Evolutionary conservation across 2,888 invertebrate species (phyloP).

Genomic region (Melieria crassipennis): DNA sequence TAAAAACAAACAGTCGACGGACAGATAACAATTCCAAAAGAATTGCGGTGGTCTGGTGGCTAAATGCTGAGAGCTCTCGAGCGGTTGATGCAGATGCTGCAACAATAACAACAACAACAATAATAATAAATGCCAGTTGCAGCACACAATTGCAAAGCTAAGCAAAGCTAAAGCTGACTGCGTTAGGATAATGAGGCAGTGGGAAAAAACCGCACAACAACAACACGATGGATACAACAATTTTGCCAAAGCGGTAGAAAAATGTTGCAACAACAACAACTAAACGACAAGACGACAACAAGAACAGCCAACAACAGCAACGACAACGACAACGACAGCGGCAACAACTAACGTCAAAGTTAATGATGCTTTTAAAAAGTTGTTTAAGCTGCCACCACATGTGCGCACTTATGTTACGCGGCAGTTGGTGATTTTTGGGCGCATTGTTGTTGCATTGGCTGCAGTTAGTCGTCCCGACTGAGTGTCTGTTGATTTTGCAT

Average conservation of each 20-base stretch:
- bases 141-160: no score
- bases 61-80: constrained; percentile 3
- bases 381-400: no score
- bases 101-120: constrained; percentile 17
- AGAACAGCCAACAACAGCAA: not conserved
- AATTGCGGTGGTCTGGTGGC: constrained; percentile 36
- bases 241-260: not conserved
- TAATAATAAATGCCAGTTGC: not conserved
- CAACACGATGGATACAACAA: constrained; percentile 9
- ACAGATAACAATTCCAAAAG: constrained; percentile 15
- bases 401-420: no score
- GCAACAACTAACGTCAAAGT: constrained; percentile 41
- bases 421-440: no score
- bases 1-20: not conserved
- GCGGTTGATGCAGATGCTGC: not conserved
- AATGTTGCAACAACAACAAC: constrained; percentile 26
- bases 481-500: no score
- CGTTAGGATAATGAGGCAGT: no score
- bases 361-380: constrained; percentile 40
- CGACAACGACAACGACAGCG: constrained; percentile 19
- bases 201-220: constrained; percentile 20
- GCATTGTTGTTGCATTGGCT: no score
- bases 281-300: constrained; percentile 15
- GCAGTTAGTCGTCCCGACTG: no score
- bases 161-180: no score